A percentile compares a stretch with the other conserved stretches of the same genome.
Conservation (phyloP, 2,113 vertebrate genomes). For the Percina caprodes region DNA sequence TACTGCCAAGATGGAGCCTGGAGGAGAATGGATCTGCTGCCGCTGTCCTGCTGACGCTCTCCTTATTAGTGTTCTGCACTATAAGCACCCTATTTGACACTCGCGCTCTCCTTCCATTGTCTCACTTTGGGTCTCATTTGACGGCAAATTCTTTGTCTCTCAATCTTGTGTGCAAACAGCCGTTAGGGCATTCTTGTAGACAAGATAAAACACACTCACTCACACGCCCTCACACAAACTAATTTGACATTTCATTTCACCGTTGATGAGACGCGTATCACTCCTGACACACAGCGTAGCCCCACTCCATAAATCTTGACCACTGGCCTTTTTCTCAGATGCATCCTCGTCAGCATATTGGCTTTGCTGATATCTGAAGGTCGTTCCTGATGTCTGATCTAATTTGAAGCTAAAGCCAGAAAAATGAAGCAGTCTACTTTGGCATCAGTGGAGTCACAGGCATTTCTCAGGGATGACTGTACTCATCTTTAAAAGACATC, state of each 20-base stretch:
- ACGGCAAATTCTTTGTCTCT: conserved; percentile 20
- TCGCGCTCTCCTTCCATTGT: conserved; percentile 29
- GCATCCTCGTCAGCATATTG: conserved; percentile 60
- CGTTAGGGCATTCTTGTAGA: conserved; percentile 24
- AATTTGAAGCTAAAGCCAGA: conserved; percentile 71
- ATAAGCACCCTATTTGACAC: conserved; percentile 68
- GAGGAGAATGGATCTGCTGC: conserved; percentile 77
- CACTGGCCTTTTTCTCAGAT: conserved; percentile 54
- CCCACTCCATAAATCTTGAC: conserved; percentile 72
- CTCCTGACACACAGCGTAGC: conserved; percentile 53
- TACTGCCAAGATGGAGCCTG: conserved; percentile 71
- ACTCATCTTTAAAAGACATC: conserved; percentile 48
- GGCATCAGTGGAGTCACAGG: conserved; percentile 44
- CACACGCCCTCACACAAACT: conserved; percentile 31
- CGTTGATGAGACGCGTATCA: conserved; percentile 65
- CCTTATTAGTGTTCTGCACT: conserved; percentile 76
- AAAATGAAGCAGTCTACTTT: conserved; percentile 64
- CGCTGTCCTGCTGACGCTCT: conserved; percentile 68
- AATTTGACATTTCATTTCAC: conserved; percentile 71
- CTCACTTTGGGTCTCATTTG: conserved; percentile 37
- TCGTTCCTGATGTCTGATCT: conserved; percentile 63
- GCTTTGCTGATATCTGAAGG: conserved; percentile 72
- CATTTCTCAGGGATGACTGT: conserved; percentile 50
- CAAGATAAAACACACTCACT: conserved; percentile 20
- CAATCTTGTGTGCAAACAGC: conserved; percentile 34